These are phyloP conservation scores for Drosophila dunni DNA, from an alignment of 1,140 invertebrate species.

Conservation along the genomic window DNA sequence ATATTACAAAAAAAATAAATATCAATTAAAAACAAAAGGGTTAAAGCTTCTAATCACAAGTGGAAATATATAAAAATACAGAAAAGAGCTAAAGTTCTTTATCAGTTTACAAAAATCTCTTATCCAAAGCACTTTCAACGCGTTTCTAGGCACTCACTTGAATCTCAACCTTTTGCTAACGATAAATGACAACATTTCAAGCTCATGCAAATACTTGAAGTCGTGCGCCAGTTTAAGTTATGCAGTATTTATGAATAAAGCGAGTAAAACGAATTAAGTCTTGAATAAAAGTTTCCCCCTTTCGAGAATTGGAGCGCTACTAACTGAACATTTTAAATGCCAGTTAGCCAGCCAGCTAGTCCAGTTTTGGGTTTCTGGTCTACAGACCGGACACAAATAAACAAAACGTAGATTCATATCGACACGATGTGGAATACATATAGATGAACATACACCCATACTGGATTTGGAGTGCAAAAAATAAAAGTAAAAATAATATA, in stretches of 20 bases:
- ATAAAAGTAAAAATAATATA: constrained; percentile 44
- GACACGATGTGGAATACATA: neutral
- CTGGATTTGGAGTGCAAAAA: constrained; percentile 3
- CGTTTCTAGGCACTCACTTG: constrained; percentile 2
- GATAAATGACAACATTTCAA: constrained; percentile 4
- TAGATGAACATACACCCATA: neutral
- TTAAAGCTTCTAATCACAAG: no score
- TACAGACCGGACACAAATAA: constrained; percentile 9
- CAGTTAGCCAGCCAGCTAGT: constrained; percentile 38
- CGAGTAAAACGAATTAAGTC: constrained; percentile 13
- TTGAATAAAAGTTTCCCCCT: constrained; percentile 19
- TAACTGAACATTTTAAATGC: constrained; percentile 47
- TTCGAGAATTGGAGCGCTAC: constrained; percentile 23
- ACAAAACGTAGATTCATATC: constrained; percentile 42
- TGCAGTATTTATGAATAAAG: constrained; percentile 3
- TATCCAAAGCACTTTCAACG: constrained; percentile 1
- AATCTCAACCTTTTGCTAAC: neutral
- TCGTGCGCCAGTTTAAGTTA: constrained; percentile 11
- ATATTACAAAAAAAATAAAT: no score
- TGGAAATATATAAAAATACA: no score
- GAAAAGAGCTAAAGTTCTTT: no score
- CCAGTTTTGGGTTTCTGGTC: constrained; percentile 4
- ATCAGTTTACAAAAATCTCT: neutral
- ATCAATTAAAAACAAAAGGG: no score
- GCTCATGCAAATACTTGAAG: constrained; percentile 16